These are phyloP conservation scores for Otolemur crassicaudatus DNA, from an alignment of 2,797 vertebrate species.

Conservation along the genomic window DNA sequence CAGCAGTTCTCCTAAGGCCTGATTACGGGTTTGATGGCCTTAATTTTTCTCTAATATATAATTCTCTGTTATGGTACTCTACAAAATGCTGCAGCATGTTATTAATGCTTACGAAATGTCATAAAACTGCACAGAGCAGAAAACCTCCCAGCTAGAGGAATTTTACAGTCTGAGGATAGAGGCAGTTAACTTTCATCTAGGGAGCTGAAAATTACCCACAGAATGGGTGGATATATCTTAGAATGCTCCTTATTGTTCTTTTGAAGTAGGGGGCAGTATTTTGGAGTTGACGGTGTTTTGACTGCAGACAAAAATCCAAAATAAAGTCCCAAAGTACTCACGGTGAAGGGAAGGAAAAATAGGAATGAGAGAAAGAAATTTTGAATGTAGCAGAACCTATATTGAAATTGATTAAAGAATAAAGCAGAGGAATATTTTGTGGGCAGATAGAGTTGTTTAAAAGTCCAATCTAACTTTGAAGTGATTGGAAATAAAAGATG, in stretches of 20 bases:
- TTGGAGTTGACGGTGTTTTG: background rate
- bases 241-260: background rate
- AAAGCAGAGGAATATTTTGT: background rate
- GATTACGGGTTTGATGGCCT: slow-evolving; percentile 55
- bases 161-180: slow-evolving; percentile 61
- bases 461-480: background rate
- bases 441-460: background rate
- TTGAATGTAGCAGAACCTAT: background rate
- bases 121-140: slow-evolving; percentile 52
- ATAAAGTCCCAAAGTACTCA: background rate
- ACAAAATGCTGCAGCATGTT: slow-evolving; percentile 26
- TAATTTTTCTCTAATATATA: slow-evolving; percentile 65
- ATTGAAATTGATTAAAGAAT: background rate
- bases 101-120: slow-evolving; percentile 66
- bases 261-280: slow-evolving; percentile 9
- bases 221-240: background rate
- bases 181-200: slow-evolving; percentile 51
- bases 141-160: slow-evolving; percentile 71
- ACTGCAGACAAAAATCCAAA: background rate
- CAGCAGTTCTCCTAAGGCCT: slow-evolving; percentile 48
- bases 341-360: background rate
- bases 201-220: background rate
- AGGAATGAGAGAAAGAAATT: background rate
- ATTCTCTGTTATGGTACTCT: slow-evolving; percentile 46
- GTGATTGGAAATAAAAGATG: background rate